Conservation (phyloP, 2,797 vertebrate genomes). For the Jordanella pulchra region DNA sequence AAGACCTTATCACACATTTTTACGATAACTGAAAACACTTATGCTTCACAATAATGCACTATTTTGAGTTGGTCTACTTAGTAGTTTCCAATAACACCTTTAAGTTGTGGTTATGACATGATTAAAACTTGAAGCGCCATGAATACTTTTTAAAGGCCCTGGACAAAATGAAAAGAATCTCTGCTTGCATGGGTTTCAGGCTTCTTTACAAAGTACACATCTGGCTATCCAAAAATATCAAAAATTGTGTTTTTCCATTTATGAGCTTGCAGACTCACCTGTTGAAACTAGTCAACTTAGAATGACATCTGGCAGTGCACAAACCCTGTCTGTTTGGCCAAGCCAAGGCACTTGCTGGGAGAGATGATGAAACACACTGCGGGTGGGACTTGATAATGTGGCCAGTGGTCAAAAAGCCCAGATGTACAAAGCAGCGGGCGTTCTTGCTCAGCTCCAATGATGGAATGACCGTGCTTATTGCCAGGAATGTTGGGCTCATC, state of each 20-base stretch:
- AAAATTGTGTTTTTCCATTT: slow-evolving; percentile 21
- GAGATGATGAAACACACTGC: slow-evolving; percentile 73
- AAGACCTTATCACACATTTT: background rate
- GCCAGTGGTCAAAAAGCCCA: slow-evolving; percentile 75
- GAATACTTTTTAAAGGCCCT: background rate
- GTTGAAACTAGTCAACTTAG: slow-evolving; percentile 61
- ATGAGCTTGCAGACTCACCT: slow-evolving; percentile 64
- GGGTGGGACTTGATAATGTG: slow-evolving; percentile 74
- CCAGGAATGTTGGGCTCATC: slow-evolving; percentile 70
- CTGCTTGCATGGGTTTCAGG: slow-evolving; percentile 18
- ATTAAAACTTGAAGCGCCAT: background rate
- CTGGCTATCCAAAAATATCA: slow-evolving; percentile 12
- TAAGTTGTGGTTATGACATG: background rate
- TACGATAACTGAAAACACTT: background rate
- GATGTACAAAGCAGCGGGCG: slow-evolving; percentile 69
- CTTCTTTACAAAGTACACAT: slow-evolving; percentile 36
- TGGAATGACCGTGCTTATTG: slow-evolving; percentile 61
- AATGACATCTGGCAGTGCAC: slow-evolving; percentile 71
- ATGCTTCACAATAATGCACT: background rate
- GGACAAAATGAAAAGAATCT: slow-evolving; percentile 34
- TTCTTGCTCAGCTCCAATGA: slow-evolving; percentile 59
- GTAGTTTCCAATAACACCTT: background rate
- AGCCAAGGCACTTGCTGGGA: slow-evolving; percentile 66
- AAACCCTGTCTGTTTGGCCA: slow-evolving; percentile 53
- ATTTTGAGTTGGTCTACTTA: background rate